phyloP scores from a whole-genome alignment of 2,888 invertebrate species.

The Conops quadrifasciatus region DNA sequence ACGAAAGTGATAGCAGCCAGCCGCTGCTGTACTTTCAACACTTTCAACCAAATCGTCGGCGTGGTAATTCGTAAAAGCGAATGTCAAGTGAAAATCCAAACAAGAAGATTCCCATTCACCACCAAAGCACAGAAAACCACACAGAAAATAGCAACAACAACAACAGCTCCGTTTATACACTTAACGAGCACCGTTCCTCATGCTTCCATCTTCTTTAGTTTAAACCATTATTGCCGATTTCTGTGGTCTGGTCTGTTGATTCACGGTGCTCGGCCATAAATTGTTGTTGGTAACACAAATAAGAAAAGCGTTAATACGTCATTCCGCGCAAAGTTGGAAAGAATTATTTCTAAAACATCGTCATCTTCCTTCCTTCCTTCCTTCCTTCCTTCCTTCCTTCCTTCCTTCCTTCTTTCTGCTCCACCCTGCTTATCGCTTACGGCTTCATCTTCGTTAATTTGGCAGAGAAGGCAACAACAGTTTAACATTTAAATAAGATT shows the following conservation, averaged over 20 bases:
- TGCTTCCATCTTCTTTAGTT: neutral
- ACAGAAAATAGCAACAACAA: neutral
- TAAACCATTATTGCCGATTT: neutral
- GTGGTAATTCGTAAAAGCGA: conserved; percentile 2
- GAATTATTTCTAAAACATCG: no score
- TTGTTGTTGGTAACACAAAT: neutral
- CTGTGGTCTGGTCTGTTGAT: neutral
- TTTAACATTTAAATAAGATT: no score
- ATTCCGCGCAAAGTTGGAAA: no score
- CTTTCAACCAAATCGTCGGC: neutral
- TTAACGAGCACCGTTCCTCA: neutral
- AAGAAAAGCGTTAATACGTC: no score
- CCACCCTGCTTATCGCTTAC: no score
- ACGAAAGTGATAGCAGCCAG: conserved; percentile 8
- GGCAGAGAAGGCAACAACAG: no score
- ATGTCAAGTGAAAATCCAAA: conserved; percentile 17
- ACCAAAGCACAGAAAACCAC: neutral
- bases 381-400: no score
- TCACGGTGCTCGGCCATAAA: neutral
- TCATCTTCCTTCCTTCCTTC: no score
- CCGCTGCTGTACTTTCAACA: conserved; percentile 9
- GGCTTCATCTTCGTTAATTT: no score
- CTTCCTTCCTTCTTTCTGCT: no score
- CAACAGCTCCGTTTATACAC: neutral
- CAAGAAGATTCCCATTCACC: conserved; percentile 19